Conservation (phyloP, 2,797 vertebrate genomes). For the Rhadinocentrus ornatus region DNA sequence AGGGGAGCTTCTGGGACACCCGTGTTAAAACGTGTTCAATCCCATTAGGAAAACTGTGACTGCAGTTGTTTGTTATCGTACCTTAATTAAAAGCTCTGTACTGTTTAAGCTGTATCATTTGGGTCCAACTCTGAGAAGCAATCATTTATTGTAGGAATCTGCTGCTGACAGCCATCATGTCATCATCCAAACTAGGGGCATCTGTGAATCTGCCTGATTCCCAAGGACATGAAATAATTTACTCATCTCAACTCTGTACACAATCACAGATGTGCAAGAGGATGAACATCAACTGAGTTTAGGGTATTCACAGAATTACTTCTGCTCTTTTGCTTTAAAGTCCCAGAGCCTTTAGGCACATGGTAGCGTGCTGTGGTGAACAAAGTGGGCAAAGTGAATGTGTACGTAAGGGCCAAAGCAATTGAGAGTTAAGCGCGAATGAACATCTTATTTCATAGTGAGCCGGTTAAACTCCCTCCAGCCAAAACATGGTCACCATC, state of each 20-base stretch:
- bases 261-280: conserved; percentile 72
- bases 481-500: conserved; percentile 42
- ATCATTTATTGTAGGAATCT: conserved; percentile 42
- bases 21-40: conserved; percentile 61
- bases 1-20: conserved; percentile 28
- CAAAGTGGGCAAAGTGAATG: conserved; percentile 57
- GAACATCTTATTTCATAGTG: conserved; percentile 50
- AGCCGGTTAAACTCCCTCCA: conserved; percentile 49
- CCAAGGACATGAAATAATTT: conserved; percentile 74
- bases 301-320: conserved; percentile 73
- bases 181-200: conserved; percentile 57
- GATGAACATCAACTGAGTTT: conserved; percentile 65
- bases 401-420: conserved; percentile 60
- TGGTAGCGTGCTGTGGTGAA: conserved; percentile 59
- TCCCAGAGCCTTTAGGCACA: conserved; percentile 65
- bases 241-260: conserved; percentile 67
- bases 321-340: conserved; percentile 67
- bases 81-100: conserved; percentile 70
- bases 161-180: conserved; percentile 54
- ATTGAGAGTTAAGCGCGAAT: conserved; percentile 57
- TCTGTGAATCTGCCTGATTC: conserved; percentile 65
- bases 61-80: conserved; percentile 61
- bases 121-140: conserved; percentile 42
- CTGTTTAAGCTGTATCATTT: conserved; percentile 54
- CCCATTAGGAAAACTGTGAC: conserved; percentile 67